Percentiles rank a stretch among this genome's conserved stretches.
Evolutionary conservation across 2,888 invertebrate species (phyloP).

Genomic region (Rhamphomyia laevipes): DNA sequence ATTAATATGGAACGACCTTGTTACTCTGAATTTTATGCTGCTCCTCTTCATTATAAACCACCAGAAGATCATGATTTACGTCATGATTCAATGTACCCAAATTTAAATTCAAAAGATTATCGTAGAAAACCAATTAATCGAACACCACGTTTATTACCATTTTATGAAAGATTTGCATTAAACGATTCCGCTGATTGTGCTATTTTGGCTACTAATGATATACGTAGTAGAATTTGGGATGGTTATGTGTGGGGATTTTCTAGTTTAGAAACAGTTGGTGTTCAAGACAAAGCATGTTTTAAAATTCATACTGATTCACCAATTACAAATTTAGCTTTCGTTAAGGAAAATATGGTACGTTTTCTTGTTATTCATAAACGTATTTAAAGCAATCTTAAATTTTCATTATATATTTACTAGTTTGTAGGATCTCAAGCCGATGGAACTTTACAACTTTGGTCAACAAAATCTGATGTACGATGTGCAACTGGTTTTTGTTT

Average conservation of each 20-base stretch:
- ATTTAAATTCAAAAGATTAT: conserved; percentile 30
- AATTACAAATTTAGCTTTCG: conserved; percentile 28
- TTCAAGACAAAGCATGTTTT: conserved; percentile 21
- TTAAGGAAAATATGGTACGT: conserved; percentile 25
- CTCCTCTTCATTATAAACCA: conserved; percentile 11
- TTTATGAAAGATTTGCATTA: conserved; percentile 29
- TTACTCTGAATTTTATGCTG: conserved; percentile 6
- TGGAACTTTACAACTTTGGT: conserved; percentile 31
- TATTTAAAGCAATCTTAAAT: not conserved
- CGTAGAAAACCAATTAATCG: conserved; percentile 26
- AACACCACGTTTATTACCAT: conserved; percentile 25
- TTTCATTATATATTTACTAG: conserved; percentile 1
- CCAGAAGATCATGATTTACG: conserved; percentile 10
- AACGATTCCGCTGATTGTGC: conserved; percentile 20
- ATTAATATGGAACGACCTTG: conserved; percentile 10
- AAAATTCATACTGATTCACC: conserved; percentile 25
- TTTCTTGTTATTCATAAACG: not conserved
- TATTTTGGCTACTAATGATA: conserved; percentile 28
- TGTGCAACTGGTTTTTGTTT: conserved; percentile 25
- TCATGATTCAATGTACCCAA: conserved; percentile 12
- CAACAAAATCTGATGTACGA: conserved; percentile 29
- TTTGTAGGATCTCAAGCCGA: conserved; percentile 2
- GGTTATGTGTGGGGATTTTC: conserved; percentile 31
- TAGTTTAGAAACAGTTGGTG: conserved; percentile 16
- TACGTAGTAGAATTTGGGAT: conserved; percentile 29